phyloP scores from a whole-genome alignment of 2,113 vertebrate species.

The Strix uralensis region DNA sequence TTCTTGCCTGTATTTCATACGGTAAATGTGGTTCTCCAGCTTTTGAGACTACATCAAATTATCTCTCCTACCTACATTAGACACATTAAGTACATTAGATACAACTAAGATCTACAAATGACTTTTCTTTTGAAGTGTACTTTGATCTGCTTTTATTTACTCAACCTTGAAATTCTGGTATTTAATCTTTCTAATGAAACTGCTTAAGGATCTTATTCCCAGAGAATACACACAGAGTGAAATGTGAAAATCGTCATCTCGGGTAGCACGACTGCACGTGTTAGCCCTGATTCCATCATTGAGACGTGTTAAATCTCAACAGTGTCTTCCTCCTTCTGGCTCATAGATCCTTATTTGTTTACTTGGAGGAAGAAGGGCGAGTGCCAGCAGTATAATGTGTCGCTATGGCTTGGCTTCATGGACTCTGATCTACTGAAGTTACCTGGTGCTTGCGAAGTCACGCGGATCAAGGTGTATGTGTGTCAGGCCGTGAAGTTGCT shows the following conservation, averaged over 20 bases:
- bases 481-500: background rate
- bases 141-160: background rate
- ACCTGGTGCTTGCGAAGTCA: background rate
- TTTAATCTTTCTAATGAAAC: background rate
- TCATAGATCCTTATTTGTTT: background rate
- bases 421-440: background rate
- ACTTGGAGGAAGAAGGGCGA: background rate
- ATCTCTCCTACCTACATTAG: background rate
- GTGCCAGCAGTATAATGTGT: background rate
- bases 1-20: background rate
- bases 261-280: rapidly evolving
- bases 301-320: background rate
- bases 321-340: background rate
- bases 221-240: background rate
- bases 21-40: background rate
- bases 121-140: background rate
- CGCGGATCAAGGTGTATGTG: background rate
- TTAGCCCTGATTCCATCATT: background rate
- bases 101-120: background rate
- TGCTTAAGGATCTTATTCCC: background rate
- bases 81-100: background rate
- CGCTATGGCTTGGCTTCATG: background rate
- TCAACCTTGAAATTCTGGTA: background rate
- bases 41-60: background rate
- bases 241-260: background rate